Percentiles rank a stretch among this genome's conserved stretches.
Evolutionary conservation across 1,140 invertebrate genomes (phyloP).

Genomic region (Heliothis virescens): DNA sequence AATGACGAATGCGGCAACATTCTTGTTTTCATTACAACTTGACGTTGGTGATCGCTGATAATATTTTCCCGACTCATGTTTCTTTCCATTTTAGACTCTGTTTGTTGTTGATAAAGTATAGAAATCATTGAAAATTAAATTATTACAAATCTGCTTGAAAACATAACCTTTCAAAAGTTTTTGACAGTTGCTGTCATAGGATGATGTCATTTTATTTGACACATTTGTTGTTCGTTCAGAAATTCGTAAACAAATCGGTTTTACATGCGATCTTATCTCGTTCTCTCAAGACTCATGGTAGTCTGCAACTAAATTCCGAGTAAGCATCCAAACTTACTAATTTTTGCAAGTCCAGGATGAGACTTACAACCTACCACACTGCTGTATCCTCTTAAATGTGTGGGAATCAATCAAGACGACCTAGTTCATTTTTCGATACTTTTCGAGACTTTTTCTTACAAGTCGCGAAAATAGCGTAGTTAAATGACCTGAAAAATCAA

Average conservation of each 20-base stretch:
- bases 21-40: slow-evolving; percentile 25
- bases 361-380: neutral
- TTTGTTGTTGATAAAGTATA: neutral
- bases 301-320: neutral
- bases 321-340: too few relatives aligned
- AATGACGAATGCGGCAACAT: slow-evolving; percentile 41
- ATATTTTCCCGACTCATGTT: neutral
- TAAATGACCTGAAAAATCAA: slow-evolving; percentile 6
- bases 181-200: slow-evolving; percentile 15
- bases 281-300: too few relatives aligned
- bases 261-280: too few relatives aligned
- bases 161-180: neutral
- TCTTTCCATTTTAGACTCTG: slow-evolving; percentile 1
- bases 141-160: neutral
- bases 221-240: neutral
- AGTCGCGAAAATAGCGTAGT: neutral
- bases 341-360: neutral
- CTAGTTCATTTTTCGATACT: neutral
- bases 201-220: neutral
- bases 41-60: slow-evolving; percentile 11
- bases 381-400: neutral
- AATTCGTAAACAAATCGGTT: too few relatives aligned
- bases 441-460: neutral
- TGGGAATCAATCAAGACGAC: too few relatives aligned
- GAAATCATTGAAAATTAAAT: neutral